Evolutionary conservation across 2,888 invertebrate genomes (phyloP), one percentile per base, ranked within the genome.

Genomic region (Celastrina argiolus): DNA sequence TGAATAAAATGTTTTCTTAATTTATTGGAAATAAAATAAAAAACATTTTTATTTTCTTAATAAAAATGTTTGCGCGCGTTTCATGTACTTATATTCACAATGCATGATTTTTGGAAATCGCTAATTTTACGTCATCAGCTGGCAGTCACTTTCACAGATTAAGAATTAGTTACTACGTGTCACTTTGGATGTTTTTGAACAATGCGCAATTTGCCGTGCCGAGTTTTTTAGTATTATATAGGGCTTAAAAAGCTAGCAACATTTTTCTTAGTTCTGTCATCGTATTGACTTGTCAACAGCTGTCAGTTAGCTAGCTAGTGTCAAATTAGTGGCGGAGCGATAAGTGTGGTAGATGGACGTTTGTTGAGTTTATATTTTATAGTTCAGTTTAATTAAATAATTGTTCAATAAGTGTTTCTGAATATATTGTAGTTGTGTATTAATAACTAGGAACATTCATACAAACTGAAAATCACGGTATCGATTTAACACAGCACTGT

Each of bases 351-450:
- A 67, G 67, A 67, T 63, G 70, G 68, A 68, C 67, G 66, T 69
- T 69, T 34, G 14, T 58, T 26, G 10, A 31, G 31, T 65, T 41
- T 42, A 34, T 6, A 45, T 18, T 41, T 42, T 59, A 41, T 45
- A 39, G 42, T 7, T 66, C 42, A 51, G 39, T 67, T 65, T 69
- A 68, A 64, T 67, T 68, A 64, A 70, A 69, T 45, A 68, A 63
- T n/a, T 65, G 61, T 68, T 65, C 61, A 63, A 45, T 34, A 66
- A 58, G 26, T 39, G 65, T 65, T 67, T 69, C 56, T 34, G 45
- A 67, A 63, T 70, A 70, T 66, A 64, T 66, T 66, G 70, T 71
- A 58, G 65, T 70, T 74, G 71, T 66, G 68, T 72, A 64, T 45
- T 56, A 71, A 69, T 69, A 67, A 66, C 16, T 66, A 68, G 69